phyloP scores from a whole-genome alignment of 2,797 vertebrate genomes.

The Neoniphon sammara region DNA sequence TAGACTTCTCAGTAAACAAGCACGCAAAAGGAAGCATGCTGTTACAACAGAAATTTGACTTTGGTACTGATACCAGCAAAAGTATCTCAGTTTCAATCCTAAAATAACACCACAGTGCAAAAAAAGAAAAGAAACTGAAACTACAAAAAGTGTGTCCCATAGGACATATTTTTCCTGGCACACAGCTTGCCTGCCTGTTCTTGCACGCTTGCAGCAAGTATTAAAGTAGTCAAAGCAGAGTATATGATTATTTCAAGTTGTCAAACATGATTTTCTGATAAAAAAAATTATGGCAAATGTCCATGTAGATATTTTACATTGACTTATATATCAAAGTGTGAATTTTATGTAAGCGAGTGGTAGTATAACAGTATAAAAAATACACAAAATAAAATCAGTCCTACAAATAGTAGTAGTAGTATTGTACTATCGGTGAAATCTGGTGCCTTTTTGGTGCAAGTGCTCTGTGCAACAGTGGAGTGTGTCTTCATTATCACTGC shows the following conservation, averaged over 20 bases:
- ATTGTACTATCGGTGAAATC: background rate
- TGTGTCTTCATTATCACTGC: slow-evolving; percentile 11
- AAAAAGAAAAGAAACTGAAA: too few species aligned
- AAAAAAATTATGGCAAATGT: background rate
- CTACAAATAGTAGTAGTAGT: background rate
- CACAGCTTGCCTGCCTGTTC: background rate
- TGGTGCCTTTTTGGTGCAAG: background rate
- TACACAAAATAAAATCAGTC: background rate
- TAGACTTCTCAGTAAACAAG: background rate
- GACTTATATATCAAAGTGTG: background rate
- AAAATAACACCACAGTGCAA: too few species aligned
- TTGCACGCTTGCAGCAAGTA: background rate
- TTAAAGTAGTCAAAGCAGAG: background rate
- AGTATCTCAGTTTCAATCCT: too few species aligned
- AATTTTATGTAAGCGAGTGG: background rate
- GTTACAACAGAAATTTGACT: background rate
- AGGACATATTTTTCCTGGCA: too few species aligned
- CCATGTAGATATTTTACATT: background rate
- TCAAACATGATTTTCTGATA: background rate
- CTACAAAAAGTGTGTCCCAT: too few species aligned
- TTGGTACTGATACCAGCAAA: too few species aligned
- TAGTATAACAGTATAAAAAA: background rate
- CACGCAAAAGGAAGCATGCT: background rate
- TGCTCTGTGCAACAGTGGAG: background rate
- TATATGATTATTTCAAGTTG: background rate